A percentile compares a stretch with the other conserved stretches of the same genome.
phyloP scores from a whole-genome alignment of 2,888 invertebrate species.

The Drosophila antonietae region DNA sequence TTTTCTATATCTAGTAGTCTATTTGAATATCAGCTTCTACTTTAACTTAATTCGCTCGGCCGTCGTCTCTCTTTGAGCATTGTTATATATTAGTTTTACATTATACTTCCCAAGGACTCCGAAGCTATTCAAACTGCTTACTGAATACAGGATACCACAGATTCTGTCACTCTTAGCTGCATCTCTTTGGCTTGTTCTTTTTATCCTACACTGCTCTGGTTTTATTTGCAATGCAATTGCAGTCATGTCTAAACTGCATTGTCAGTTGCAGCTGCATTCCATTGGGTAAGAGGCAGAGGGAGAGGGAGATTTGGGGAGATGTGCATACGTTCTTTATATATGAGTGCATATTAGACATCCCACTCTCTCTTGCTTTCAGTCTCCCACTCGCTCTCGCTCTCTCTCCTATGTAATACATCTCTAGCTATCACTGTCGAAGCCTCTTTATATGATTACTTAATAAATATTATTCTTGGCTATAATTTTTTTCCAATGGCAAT shows the following conservation, averaged over 20 bases:
- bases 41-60: no score
- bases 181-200: background rate
- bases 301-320: background rate
- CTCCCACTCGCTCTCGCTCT: background rate
- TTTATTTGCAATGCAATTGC: slow-evolving; percentile 13
- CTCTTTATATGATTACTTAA: background rate
- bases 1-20: background rate
- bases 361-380: background rate
- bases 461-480: background rate
- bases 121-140: no score
- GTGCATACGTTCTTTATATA: background rate
- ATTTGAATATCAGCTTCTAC: no score
- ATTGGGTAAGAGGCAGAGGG: background rate
- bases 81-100: no score
- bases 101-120: no score
- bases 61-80: no score
- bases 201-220: slow-evolving; percentile 3
- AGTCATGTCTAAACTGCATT: slow-evolving; percentile 28
- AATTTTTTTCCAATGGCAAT: background rate
- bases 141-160: background rate
- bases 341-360: background rate
- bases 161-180: background rate
- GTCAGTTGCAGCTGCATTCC: slow-evolving; percentile 22
- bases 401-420: slow-evolving; percentile 8
- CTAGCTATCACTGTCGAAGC: slow-evolving; percentile 9